Evolutionary conservation across 2,797 vertebrate genomes (phyloP), one percentile per base, ranked within the genome.

Genomic region (Paguma larvata): DNA sequence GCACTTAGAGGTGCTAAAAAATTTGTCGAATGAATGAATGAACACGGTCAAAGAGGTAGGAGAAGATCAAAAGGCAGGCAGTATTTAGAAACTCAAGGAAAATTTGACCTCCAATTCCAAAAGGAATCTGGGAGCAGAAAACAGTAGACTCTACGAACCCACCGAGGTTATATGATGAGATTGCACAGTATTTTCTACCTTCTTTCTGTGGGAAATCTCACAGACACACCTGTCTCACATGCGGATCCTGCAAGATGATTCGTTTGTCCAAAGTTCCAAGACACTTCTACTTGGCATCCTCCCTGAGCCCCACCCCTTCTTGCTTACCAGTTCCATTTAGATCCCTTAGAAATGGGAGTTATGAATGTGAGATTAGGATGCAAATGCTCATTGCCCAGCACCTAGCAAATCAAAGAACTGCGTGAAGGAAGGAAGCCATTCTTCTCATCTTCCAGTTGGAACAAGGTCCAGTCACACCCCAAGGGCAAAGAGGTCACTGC

Each of bases 241-340:
- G 5, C 94, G 78, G 38, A 68, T 95, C 25, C 72, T 90, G 4
- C 8, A 83, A 89, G 93, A 65, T 8, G 70, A 92, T 85, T 70
- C 27, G 62, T 94, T 79, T 85, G 12, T 27, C 23, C 34, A 32
- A 30, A 86, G 62, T 83, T 63, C 30, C 32, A 77, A 38, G 65
- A n/a, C 9, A 14, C 21, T 46, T 72, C 32, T 44, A 16, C 32
- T 80, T 70, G 73, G 23, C 63, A 63, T 38, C 38, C 25, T 63
- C 4, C 51, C 78, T 75, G n/a, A 86, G 62, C 0, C 32, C 41
- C 38, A 63, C 1, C 32, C 14, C 44, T 46, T 34, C 5, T 77
- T 88, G 70, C 1, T 72, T 92, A 34, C 18, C 41, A 62, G 41
- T 90, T 96, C 30, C 32, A 90, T 62, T 95, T 63, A 78, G 63